phyloP scores from a whole-genome alignment of 2,113 vertebrate genomes.

The Alosa alosa region DNA sequence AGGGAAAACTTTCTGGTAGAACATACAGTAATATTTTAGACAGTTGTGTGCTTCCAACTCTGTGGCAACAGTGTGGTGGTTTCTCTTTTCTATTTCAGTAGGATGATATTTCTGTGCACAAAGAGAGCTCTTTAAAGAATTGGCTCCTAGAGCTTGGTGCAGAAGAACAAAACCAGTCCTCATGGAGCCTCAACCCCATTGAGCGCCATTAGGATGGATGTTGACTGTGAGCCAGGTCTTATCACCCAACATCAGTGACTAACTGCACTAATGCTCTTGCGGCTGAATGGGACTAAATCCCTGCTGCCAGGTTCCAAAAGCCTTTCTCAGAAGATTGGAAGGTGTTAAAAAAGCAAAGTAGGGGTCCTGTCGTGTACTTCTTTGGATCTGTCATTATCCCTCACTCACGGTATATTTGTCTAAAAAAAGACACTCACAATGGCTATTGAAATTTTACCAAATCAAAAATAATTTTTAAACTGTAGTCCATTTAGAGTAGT shows the following conservation, averaged over 20 bases:
- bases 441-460: not conserved
- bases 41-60: not conserved
- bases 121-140: not conserved
- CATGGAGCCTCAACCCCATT: not conserved
- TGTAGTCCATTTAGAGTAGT: not conserved
- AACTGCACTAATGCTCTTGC: not conserved
- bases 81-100: not conserved
- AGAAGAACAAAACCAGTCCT: not conserved
- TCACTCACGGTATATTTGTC: not conserved
- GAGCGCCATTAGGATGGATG: not conserved
- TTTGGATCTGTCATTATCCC: not conserved
- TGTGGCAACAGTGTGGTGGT: not conserved
- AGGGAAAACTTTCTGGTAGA: not conserved
- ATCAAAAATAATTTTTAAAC: not conserved
- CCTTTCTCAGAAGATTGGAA: slow-evolving; percentile 13
- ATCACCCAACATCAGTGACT: not conserved
- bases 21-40: not conserved
- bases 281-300: not conserved
- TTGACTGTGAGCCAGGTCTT: not conserved
- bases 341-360: not conserved
- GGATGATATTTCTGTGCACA: not conserved
- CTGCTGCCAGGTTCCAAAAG: slow-evolving; percentile 14
- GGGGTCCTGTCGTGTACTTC: not conserved
- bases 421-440: not conserved
- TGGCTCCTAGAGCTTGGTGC: not conserved